Base-by-base conservation (phyloP, 2,113 vertebrate species). In the Lipophrys pholis region DNA sequence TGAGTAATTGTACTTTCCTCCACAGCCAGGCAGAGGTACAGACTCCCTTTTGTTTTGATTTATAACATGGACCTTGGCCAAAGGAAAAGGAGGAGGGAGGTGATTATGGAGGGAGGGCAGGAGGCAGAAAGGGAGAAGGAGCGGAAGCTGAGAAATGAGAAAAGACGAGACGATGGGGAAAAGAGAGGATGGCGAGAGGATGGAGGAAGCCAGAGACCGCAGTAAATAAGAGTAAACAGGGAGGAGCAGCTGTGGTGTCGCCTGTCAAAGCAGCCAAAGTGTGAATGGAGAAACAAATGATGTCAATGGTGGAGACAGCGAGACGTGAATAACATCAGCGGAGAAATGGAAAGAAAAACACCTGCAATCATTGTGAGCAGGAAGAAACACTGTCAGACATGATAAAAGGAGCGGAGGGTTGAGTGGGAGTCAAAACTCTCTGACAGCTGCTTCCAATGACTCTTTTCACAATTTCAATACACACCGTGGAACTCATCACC, bases 21-120 rank as follows among this genome's bases (percentile, higher is more conserved):
- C 11, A 57, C 52, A 76, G 49, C 53, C 49, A 54, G 35, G 63
- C 15, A 7, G 36, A 63, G 36, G 14, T 56, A 69, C 7, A 55
- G 40, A 30, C 2, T 50, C 67, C 68, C 58, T 63, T 74, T 30
- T 67, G 30, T 5, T 59, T 48, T 81, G 73, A 86, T 84, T 84
- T 84, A 84, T 79, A 61, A 54, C 56, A 57, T 55, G 62, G 80
- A 78, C 55, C 68, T 83, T 77, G 85, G 81, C 74, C 78, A 82
- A 66, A 76, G 30, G 15, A 63, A 7, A 50, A 58, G 60, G n/a
- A 77, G 71, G 73, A 55, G 57, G 76, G 62, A 54, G 60, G 55
- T 14, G 53, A 69, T 67, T 52, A 76, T 56, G 42, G 60, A 30
- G 16, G 17, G 14, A 49, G 60, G 30, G 5, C 51, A 11, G 38